Evolutionary conservation across 2,888 invertebrate genomes (phyloP).

Genomic region (Erynnis tages): DNA sequence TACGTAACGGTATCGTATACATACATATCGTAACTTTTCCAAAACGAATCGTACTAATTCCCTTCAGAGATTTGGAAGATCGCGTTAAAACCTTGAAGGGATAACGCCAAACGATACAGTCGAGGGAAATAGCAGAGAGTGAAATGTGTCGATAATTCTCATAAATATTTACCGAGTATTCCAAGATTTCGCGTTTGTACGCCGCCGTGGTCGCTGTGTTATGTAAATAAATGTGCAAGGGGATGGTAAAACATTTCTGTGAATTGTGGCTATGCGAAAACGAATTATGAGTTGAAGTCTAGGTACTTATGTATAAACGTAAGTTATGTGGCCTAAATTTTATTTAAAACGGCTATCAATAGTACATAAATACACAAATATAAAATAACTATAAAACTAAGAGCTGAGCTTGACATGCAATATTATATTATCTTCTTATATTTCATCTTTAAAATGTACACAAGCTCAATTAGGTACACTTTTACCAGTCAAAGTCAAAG

Average conservation of each 20-base stretch:
- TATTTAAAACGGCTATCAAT: no score
- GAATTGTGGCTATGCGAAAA: background rate
- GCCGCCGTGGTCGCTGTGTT: background rate
- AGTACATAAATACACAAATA: no score
- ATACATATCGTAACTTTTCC: no score
- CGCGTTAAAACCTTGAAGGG: constrained; percentile 7
- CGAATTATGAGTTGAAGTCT: background rate
- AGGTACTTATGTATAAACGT: background rate
- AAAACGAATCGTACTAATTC: background rate
- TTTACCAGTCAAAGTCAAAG: background rate
- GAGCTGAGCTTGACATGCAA: no score
- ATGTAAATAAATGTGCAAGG: background rate
- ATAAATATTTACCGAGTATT: constrained; percentile 25
- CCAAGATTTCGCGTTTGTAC: background rate
- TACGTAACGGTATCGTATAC: no score
- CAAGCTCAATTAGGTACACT: no score
- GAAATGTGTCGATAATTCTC: constrained; percentile 28
- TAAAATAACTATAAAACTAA: no score
- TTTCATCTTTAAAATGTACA: no score
- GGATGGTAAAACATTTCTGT: background rate
- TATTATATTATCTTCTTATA: no score
- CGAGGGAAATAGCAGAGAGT: constrained; percentile 7
- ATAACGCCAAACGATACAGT: background rate
- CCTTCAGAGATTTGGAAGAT: constrained; percentile 7
- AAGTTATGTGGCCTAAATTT: background rate